Conservation (phyloP, 2,113 vertebrate genomes). For the Cyanocitta stelleri region DNA sequence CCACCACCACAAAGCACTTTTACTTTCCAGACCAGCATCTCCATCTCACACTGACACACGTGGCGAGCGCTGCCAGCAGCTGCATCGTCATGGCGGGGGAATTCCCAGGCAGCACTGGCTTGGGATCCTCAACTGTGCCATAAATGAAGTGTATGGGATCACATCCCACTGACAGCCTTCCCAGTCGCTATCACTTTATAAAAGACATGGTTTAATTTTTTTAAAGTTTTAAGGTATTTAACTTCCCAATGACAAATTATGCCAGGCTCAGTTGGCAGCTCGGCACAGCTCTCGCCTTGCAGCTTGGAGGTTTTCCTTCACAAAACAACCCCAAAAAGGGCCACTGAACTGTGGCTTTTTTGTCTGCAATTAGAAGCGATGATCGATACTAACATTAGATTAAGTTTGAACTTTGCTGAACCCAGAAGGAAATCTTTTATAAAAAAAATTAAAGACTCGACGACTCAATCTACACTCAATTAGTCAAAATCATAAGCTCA, state of each 20-base stretch:
- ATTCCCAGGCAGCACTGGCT: fast-evolving
- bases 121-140: neutral
- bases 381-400: constrained; percentile 54
- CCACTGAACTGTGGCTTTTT: neutral
- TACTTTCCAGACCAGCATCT: neutral
- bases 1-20: fast-evolving
- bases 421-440: constrained; percentile 56
- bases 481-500: constrained; percentile 30
- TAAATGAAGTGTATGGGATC: fast-evolving
- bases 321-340: neutral
- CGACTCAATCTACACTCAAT: constrained; percentile 22
- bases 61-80: neutral
- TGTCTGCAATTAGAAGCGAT: constrained; percentile 17
- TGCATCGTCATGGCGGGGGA: fast-evolving
- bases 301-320: neutral
- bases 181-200: neutral
- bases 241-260: neutral
- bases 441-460: constrained; percentile 23
- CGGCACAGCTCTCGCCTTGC: neutral
- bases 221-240: neutral
- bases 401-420: constrained; percentile 51
- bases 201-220: neutral
- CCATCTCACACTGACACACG: fast-evolving
- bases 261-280: neutral
- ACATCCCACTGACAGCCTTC: neutral